Evolutionary conservation across 2,113 vertebrate genomes (phyloP).

Genomic region (Irena cyanogastra): DNA sequence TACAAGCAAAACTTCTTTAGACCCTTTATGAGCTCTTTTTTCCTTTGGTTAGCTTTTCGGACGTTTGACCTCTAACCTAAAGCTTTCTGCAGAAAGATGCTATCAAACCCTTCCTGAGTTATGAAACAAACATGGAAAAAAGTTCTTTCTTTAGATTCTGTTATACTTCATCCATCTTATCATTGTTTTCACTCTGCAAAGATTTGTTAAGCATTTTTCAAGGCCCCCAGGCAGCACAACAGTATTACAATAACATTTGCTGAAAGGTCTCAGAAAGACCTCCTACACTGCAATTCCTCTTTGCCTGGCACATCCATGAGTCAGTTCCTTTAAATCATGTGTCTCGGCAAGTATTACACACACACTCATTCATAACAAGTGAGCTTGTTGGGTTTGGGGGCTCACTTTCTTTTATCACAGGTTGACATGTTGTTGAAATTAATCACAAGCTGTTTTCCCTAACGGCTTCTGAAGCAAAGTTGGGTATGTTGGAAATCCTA

Average conservation of each 20-base stretch:
- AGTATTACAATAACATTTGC: constrained; percentile 23
- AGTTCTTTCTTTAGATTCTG: neutral
- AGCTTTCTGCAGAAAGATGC: neutral
- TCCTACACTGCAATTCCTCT: neutral
- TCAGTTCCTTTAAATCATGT: neutral
- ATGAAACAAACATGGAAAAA: neutral
- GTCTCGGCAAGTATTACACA: neutral
- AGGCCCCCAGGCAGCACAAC: neutral
- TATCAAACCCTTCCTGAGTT: neutral
- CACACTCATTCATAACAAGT: neutral
- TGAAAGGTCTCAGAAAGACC: constrained; percentile 18
- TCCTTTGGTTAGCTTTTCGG: neutral
- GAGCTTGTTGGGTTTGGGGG: neutral
- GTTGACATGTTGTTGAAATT: neutral
- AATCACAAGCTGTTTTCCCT: neutral
- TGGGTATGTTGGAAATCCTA: neutral
- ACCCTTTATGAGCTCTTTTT: neutral
- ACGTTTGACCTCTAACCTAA: neutral
- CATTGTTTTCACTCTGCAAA: neutral
- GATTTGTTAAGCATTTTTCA: neutral
- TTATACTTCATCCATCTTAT: constrained; percentile 30
- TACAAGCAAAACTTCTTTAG: neutral
- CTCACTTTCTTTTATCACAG: neutral
- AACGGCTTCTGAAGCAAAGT: neutral
- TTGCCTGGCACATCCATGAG: neutral